phyloP scores from a whole-genome alignment of 1,140 invertebrate species.

The Odontomachus brunneus region DNA sequence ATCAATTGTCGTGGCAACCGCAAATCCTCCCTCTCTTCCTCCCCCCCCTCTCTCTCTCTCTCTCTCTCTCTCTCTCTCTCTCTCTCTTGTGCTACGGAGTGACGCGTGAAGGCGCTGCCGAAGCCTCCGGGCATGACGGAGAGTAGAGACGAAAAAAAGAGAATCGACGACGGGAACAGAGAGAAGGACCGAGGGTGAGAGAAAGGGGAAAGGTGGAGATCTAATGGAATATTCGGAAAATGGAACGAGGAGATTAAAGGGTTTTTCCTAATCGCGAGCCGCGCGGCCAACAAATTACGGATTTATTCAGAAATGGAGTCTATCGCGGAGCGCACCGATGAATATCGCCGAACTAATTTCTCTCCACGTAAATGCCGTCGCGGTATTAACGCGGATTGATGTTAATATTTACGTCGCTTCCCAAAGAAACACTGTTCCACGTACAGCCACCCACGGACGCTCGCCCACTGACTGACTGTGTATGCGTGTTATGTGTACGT shows the following conservation, averaged over 20 bases:
- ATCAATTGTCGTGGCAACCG: slow-evolving; percentile 82
- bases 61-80: too few species aligned
- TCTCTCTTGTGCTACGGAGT: slow-evolving; percentile 70
- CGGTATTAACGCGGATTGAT: slow-evolving; percentile 11
- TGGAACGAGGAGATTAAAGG: slow-evolving; percentile 55
- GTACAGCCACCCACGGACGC: too few species aligned
- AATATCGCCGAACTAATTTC: slow-evolving; percentile 10
- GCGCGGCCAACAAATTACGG: slow-evolving; percentile 54
- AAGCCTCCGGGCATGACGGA: slow-evolving; percentile 68
- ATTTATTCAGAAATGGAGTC: slow-evolving; percentile 42
- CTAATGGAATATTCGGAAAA: slow-evolving; percentile 68
- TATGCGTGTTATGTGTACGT: too few species aligned
- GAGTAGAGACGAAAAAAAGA: slow-evolving; percentile 43
- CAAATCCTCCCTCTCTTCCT: slow-evolving; percentile 71
- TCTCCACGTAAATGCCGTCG: not conserved
- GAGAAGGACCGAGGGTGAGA: slow-evolving; percentile 27
- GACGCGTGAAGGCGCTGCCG: slow-evolving; percentile 77
- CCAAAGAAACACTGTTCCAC: not conserved
- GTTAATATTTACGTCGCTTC: not conserved
- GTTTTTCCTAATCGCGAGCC: slow-evolving; percentile 34
- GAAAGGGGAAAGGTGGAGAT: not conserved
- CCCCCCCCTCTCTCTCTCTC: too few species aligned
- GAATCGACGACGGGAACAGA: slow-evolving; percentile 43
- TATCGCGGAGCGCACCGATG: slow-evolving; percentile 18
- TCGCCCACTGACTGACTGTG: too few species aligned